Conservation (phyloP, 2,888 invertebrate species). For the Phorcus lineatus region DNA sequence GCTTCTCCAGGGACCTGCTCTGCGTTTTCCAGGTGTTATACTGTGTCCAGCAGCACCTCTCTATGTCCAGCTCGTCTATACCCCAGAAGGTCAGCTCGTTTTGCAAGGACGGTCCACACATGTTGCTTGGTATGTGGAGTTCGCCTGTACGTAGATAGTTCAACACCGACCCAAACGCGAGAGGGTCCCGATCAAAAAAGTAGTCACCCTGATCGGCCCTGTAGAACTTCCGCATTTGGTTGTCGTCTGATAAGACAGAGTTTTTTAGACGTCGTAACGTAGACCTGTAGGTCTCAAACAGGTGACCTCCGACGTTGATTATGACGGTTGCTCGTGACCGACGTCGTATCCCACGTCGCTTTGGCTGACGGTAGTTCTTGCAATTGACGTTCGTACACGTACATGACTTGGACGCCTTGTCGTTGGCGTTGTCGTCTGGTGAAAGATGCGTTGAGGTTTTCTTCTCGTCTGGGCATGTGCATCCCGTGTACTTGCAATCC, state of each 20-base stretch:
- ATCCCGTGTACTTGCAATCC: neutral
- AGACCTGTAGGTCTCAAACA: constrained; percentile 64
- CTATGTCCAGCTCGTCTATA: constrained; percentile 69
- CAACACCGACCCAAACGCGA: constrained; percentile 66
- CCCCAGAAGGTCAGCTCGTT: constrained; percentile 72
- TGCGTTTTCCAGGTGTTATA: constrained; percentile 72
- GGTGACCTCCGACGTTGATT: constrained; percentile 66
- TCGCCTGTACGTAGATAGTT: constrained; percentile 70
- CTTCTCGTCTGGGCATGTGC: neutral
- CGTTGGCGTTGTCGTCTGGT: constrained; percentile 2
- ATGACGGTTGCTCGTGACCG: constrained; percentile 54
- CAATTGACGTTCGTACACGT: neutral
- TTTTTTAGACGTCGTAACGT: constrained; percentile 59
- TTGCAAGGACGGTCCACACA: constrained; percentile 70
- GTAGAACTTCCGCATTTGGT: constrained; percentile 59
- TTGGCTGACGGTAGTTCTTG: neutral
- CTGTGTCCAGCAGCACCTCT: constrained; percentile 72
- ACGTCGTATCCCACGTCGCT: constrained; percentile 22
- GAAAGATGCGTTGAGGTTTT: neutral
- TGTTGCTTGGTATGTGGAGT: constrained; percentile 68
- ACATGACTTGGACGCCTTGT: neutral
- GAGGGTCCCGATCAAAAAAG: constrained; percentile 71
- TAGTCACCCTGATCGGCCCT: constrained; percentile 60
- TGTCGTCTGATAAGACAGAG: constrained; percentile 55
- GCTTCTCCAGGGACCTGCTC: constrained; percentile 63